Evolutionary conservation across 2,797 vertebrate species (phyloP).

Genomic region (Ctenochaetus hawaiiensis): DNA sequence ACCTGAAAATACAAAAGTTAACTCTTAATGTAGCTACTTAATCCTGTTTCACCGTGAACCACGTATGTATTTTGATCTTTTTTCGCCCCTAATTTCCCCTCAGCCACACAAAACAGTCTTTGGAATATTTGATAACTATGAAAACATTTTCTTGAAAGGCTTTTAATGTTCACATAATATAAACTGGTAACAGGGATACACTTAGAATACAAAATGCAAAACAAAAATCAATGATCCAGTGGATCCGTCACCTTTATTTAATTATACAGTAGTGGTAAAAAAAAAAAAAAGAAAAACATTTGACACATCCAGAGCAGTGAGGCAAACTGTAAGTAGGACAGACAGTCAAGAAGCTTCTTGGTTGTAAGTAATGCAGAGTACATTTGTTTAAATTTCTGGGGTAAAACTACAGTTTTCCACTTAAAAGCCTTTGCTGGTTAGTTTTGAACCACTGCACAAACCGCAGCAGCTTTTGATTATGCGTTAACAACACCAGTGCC

Average conservation of each 20-base stretch:
- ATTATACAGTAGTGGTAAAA: too few species aligned
- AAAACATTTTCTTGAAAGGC: background rate
- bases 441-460: conserved; percentile 39
- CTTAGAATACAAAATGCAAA: background rate
- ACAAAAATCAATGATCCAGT: background rate
- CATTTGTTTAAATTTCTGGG: background rate
- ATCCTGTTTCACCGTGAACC: background rate
- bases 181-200: background rate
- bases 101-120: background rate
- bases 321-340: background rate
- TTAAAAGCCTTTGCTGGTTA: background rate
- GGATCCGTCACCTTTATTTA: too few species aligned
- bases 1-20: background rate
- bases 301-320: background rate
- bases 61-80: background rate
- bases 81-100: background rate
- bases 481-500: conserved; percentile 38
- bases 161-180: background rate
- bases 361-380: background rate
- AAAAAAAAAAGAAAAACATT: too few species aligned
- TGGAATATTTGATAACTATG: background rate
- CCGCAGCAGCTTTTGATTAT: conserved; percentile 21
- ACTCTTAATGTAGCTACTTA: background rate
- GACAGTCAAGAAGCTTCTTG: conserved; percentile 5
- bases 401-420: background rate